Percentiles rank a stretch among this genome's conserved stretches.
Evolutionary conservation across 2,113 vertebrate species (phyloP).

Genomic region (Tonatia bakeri): DNA sequence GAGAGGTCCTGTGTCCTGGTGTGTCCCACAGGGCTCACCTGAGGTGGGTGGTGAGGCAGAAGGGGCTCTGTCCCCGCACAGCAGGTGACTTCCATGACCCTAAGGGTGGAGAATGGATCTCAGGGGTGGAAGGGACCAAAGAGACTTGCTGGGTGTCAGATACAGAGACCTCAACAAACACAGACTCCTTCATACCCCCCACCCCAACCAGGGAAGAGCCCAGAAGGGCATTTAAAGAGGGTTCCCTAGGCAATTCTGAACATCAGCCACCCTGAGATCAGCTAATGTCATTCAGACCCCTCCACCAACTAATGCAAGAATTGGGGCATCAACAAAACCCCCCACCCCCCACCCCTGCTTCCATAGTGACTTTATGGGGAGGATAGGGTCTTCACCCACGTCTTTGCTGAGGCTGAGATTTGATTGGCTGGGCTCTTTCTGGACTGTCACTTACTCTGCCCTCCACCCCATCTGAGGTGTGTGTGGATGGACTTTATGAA

Average conservation of each 20-base stretch:
- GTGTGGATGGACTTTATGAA: background rate
- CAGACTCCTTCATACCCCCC: background rate
- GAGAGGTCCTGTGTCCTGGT: background rate
- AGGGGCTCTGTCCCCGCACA: slow-evolving; percentile 82
- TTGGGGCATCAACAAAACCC: background rate
- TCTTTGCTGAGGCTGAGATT: background rate
- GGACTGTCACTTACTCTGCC: background rate
- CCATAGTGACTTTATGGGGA: background rate
- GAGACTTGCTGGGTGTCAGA: background rate
- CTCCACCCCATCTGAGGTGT: background rate
- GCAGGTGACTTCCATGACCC: slow-evolving; percentile 85
- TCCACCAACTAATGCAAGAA: background rate
- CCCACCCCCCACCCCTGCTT: background rate
- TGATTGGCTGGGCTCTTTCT: background rate
- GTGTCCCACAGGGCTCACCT: slow-evolving; percentile 78
- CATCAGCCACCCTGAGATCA: background rate
- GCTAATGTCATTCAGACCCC: background rate
- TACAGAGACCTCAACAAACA: background rate
- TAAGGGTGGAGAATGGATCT: slow-evolving; percentile 61
- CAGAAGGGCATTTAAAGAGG: background rate
- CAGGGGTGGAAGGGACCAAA: background rate
- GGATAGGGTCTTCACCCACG: rapidly evolving
- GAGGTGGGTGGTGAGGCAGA: slow-evolving; percentile 84
- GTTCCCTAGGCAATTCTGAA: background rate
- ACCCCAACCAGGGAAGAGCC: background rate